Evolutionary conservation across 2,888 invertebrate genomes (phyloP).

Genomic region (Conomelus anceps): DNA sequence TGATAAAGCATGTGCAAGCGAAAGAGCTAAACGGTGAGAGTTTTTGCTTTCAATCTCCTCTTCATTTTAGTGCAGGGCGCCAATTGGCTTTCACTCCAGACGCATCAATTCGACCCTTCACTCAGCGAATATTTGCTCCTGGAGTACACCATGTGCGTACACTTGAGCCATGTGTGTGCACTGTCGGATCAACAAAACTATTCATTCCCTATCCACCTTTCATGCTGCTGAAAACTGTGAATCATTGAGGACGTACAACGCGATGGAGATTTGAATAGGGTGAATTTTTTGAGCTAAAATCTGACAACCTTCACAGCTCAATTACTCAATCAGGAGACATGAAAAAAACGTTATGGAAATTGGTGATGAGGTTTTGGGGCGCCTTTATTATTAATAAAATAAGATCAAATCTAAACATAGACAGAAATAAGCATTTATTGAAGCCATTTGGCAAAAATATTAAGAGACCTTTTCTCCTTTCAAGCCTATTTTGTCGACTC

Average conservation of each 20-base stretch:
- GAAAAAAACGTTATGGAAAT: background rate
- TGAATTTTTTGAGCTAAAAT: background rate
- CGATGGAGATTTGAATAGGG: background rate
- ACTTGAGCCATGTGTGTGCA: background rate
- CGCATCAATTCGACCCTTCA: background rate
- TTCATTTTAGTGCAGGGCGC: background rate
- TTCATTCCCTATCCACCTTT: background rate
- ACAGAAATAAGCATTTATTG: too few species aligned
- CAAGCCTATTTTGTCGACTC: too few species aligned
- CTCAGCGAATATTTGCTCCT: background rate
- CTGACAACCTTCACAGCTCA: background rate
- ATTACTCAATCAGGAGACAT: too few species aligned
- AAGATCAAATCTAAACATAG: too few species aligned
- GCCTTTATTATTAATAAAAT: too few species aligned
- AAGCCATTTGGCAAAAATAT: too few species aligned
- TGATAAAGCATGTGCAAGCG: background rate
- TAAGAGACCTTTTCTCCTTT: too few species aligned
- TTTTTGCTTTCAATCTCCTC: background rate
- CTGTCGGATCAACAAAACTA: background rate
- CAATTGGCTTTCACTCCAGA: background rate
- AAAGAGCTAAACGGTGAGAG: background rate
- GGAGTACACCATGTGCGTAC: background rate
- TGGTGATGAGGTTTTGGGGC: too few species aligned
- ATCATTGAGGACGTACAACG: background rate
- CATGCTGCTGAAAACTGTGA: background rate